phyloP scores from a whole-genome alignment of 2,888 invertebrate genomes.

The Acrobasis repandana region DNA sequence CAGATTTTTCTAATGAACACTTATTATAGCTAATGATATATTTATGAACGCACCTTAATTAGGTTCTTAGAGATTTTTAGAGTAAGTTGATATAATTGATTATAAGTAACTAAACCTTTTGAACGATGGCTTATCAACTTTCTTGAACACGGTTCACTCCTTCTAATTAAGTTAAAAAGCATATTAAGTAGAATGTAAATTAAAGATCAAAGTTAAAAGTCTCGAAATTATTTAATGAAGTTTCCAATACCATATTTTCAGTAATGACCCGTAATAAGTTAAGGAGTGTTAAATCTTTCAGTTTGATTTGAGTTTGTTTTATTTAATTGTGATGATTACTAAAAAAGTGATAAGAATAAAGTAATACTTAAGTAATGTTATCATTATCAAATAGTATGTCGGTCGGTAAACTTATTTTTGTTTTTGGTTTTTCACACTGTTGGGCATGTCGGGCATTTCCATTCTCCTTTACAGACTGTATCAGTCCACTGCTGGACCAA shows the following conservation, averaged over 20 bases:
- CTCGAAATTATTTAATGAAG: slow-evolving; percentile 5
- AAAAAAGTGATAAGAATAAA: no score
- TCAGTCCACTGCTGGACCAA: no score
- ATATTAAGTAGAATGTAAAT: slow-evolving; percentile 15
- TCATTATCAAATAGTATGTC: no score
- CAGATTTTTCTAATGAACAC: slow-evolving; percentile 9
- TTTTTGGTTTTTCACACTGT: no score
- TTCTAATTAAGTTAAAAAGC: slow-evolving; percentile 1
- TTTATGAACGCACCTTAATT: slow-evolving; percentile 6
- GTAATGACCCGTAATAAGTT: slow-evolving; percentile 6
- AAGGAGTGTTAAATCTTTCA: background rate
- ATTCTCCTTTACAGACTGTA: no score
- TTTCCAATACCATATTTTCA: slow-evolving; percentile 3
- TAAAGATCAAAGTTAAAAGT: background rate
- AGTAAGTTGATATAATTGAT: background rate
- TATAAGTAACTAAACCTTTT: slow-evolving; percentile 1
- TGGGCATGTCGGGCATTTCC: no score
- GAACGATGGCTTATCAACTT: background rate
- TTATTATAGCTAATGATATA: slow-evolving; percentile 5
- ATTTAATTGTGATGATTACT: no score
- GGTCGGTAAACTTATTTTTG: no score
- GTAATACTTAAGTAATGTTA: no score
- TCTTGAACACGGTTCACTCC: slow-evolving; percentile 4
- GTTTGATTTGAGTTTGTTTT: background rate
- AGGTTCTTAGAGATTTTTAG: background rate